A percentile compares a stretch with the other conserved stretches of the same genome.
phyloP scores from a whole-genome alignment of 2,113 vertebrate species.

The Gnathonemus longibarbis region DNA sequence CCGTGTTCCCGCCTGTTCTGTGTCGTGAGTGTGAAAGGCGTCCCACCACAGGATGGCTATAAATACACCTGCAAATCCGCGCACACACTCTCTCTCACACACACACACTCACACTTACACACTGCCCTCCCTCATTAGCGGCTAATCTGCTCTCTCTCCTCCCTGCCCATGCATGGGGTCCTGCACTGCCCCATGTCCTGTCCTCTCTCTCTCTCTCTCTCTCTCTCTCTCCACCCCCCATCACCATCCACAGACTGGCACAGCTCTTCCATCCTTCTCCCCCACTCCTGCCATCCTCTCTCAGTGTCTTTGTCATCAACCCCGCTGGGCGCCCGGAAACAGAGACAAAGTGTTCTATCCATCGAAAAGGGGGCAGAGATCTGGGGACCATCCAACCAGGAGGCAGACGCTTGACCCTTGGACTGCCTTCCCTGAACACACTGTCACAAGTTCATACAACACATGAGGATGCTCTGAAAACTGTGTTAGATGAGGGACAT shows the following conservation, averaged over 20 bases:
- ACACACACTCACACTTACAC: not conserved
- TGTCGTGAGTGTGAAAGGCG: not conserved
- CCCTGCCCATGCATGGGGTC: not conserved
- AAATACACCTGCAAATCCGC: constrained; percentile 1
- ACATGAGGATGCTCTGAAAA: not conserved
- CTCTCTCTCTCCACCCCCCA: not conserved
- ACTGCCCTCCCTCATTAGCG: not conserved
- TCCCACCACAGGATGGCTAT: not conserved
- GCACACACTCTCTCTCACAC: not conserved
- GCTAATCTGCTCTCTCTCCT: constrained; percentile 12
- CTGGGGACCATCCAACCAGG: not conserved
- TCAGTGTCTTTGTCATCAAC: not conserved
- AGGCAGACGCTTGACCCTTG: not conserved
- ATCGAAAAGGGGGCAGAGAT: not conserved
- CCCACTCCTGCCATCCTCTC: not conserved
- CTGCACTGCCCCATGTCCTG: constrained; percentile 13
- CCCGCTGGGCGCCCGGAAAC: not conserved
- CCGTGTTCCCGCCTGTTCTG: constrained; percentile 18
- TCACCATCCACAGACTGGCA: constrained; percentile 28
- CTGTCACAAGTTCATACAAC: not conserved
- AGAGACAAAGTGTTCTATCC: not conserved
- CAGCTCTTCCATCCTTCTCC: not conserved
- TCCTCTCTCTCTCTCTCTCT: constrained; percentile 8
- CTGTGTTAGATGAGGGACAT: not conserved
- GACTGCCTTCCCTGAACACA: not conserved